Base-by-base conservation (phyloP, 1,140 invertebrate species). In the Achatina immaculata region DNA sequence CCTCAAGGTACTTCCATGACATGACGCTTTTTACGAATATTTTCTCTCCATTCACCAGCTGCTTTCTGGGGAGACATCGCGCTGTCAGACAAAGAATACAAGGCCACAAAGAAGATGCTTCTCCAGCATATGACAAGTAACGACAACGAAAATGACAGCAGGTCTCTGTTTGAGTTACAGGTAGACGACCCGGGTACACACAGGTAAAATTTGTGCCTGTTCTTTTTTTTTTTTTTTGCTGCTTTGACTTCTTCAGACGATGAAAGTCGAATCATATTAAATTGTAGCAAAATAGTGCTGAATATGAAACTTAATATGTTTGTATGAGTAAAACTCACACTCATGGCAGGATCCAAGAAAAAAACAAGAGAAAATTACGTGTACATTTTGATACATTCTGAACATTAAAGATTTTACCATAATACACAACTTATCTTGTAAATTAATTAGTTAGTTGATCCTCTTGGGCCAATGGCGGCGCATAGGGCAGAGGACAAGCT, bases 1-100 rank as follows among this genome's bases (percentile, higher is more conserved):
- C n/a, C n/a, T n/a, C n/a, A n/a, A n/a, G n/a, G n/a, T n/a, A n/a
- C n/a, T n/a, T n/a, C n/a, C n/a, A n/a, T n/a, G n/a, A n/a, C n/a
- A n/a, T n/a, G n/a, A n/a, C n/a, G n/a, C n/a, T n/a, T n/a, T n/a
- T n/a, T 51, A 45, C 19, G 3, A 6, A 24, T 76, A 58, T 77
- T n/a, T 77, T 34, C 83, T 84, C 78, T 83, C 79, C 84, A 66
- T 81, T 86, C 92, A 92, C 51, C 92, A 96, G 95, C 93, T 84
- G 94, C 93, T 28, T 96, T 95, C 85, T 92, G 94, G 89, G 95
- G 95, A 4, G 95, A 96, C 87, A 96, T 96, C 66, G 95, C 95
- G 0, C 91, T 96, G 81, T 93, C 95, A 38, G 93, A 95, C 73
- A 90, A 83, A 51, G 88, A 89, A 42, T 84, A 82, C 45, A 85